Evolutionary conservation across 2,797 vertebrate species (phyloP).

Genomic region (Chaetophractus vellerosus): DNA sequence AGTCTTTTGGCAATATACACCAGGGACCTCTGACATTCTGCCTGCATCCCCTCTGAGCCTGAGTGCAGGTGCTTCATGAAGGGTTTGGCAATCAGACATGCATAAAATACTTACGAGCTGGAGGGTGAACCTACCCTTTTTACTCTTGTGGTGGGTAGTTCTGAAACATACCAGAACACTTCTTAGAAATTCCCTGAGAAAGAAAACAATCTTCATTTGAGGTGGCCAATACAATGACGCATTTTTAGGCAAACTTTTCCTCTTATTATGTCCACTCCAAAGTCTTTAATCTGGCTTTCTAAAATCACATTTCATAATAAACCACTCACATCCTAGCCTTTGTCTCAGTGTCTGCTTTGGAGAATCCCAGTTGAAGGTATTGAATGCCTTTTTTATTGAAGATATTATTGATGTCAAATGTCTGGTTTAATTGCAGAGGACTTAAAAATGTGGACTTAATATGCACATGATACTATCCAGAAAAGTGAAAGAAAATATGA

Average conservation of each 20-base stretch:
- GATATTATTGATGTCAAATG: not conserved
- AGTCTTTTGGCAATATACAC: not conserved
- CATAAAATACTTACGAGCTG: not conserved
- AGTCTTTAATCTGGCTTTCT: not conserved
- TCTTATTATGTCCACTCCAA: slow-evolving; percentile 3
- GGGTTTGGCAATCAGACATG: not conserved
- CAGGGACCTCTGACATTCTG: not conserved
- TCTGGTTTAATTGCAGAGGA: not conserved
- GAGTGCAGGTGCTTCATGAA: not conserved
- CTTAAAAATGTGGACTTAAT: not conserved
- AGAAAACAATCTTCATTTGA: not conserved
- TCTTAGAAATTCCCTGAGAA: slow-evolving; percentile 59
- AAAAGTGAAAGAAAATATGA: not conserved
- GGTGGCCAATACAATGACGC: not conserved
- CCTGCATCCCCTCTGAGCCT: not conserved
- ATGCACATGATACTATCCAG: not conserved
- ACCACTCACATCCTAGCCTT: not conserved
- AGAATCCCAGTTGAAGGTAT: not conserved
- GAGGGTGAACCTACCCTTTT: not conserved
- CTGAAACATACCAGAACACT: slow-evolving; percentile 33
- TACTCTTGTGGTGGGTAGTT: not conserved
- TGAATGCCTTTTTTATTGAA: slow-evolving; percentile 19
- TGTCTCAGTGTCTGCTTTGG: not conserved
- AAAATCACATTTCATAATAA: slow-evolving; percentile 34
- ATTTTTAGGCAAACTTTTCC: slow-evolving; percentile 34